Conservation (phyloP, 2,888 invertebrate species). For the Hemistola chrysoprasaria region DNA sequence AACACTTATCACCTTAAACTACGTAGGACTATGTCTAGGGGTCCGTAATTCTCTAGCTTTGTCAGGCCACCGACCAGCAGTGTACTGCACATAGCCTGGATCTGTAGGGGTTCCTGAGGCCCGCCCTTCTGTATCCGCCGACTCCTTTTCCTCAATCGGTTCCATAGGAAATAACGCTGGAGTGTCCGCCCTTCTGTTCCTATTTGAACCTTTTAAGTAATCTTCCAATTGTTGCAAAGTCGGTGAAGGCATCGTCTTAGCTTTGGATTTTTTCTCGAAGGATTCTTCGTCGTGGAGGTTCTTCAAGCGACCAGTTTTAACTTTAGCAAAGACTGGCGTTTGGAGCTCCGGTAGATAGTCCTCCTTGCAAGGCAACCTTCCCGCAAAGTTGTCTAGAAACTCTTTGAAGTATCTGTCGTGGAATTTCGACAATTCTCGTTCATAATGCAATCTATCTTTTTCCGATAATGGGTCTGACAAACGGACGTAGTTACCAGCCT, state of each 20-base stretch:
- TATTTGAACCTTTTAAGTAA: slow-evolving; percentile 63
- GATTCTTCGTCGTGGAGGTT: slow-evolving; percentile 65
- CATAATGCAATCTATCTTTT: slow-evolving; percentile 64
- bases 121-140: slow-evolving; percentile 59
- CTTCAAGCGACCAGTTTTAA: slow-evolving; percentile 63
- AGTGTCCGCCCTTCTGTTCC: slow-evolving; percentile 59
- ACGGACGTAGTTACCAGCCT: slow-evolving; percentile 65
- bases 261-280: slow-evolving; percentile 62
- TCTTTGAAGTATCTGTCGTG: slow-evolving; percentile 70
- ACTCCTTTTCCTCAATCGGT: slow-evolving; percentile 72
- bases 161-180: slow-evolving; percentile 79
- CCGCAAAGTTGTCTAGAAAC: slow-evolving; percentile 63
- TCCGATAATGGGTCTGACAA: slow-evolving; percentile 66
- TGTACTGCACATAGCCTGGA: slow-evolving; percentile 88
- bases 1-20: slow-evolving; percentile 6
- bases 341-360: slow-evolving; percentile 73
- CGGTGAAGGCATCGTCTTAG: slow-evolving; percentile 64
- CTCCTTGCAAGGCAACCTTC: slow-evolving; percentile 62
- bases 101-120: slow-evolving; percentile 86
- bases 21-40: slow-evolving; percentile 80
- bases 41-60: slow-evolving; percentile 76
- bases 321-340: slow-evolving; percentile 74
- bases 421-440: slow-evolving; percentile 70
- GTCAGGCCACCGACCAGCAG: slow-evolving; percentile 86
- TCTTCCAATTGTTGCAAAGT: slow-evolving; percentile 77